Conservation (phyloP, 2,113 vertebrate genomes). For the Gallinago media region DNA sequence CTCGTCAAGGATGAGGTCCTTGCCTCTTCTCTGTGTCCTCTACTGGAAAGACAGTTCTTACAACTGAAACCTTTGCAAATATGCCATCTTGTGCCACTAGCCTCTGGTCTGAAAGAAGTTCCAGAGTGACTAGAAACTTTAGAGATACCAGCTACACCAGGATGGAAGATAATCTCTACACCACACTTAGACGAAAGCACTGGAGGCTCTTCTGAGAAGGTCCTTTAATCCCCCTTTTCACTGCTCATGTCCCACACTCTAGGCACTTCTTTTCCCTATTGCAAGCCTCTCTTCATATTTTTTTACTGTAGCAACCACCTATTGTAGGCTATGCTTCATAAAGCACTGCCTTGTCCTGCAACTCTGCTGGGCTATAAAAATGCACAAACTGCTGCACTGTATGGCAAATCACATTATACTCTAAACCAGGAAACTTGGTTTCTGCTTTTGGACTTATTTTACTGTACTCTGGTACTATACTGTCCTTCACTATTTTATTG, state of each 20-base stretch:
- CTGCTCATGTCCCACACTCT: background rate
- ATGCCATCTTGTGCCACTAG: background rate
- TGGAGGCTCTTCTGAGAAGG: background rate
- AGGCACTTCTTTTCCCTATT: background rate
- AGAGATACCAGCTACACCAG: background rate
- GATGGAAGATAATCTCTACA: background rate
- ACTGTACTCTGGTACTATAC: background rate
- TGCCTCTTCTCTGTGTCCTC: background rate
- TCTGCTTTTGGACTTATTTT: background rate
- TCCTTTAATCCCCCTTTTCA: background rate
- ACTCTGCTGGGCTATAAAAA: background rate
- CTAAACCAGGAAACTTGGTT: background rate
- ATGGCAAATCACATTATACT: background rate
- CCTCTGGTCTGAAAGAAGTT: background rate
- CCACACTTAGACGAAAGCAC: background rate
- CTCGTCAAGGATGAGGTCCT: accelerated
- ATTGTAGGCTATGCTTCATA: background rate
- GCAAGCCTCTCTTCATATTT: accelerated
- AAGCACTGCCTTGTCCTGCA: background rate
- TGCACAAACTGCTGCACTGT: background rate
- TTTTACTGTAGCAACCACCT: background rate
- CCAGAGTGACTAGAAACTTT: background rate
- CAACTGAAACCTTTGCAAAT: background rate
- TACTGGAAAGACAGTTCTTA: background rate
- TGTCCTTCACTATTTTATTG: background rate